Evolutionary conservation across 2,888 invertebrate species (phyloP).

Genomic region (Drosophila prostipennis): DNA sequence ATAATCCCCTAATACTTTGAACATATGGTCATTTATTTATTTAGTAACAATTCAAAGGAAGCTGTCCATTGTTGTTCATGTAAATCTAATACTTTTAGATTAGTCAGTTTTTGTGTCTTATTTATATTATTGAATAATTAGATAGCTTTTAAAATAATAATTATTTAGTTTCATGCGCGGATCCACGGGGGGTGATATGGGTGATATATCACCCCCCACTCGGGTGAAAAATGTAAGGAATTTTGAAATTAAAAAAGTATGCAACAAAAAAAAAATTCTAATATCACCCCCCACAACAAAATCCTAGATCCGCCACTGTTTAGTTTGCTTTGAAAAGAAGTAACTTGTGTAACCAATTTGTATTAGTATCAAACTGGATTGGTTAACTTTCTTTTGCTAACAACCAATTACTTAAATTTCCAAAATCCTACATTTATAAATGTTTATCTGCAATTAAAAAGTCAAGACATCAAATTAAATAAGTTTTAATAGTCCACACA

Average conservation of each 20-base stretch:
- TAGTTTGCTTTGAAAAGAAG: not conserved
- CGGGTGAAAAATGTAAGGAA: no score
- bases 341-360: not conserved
- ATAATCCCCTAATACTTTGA: not conserved
- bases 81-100: not conserved
- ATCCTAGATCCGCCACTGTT: no score
- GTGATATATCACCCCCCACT: no score
- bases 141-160: not conserved
- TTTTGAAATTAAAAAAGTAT: no score
- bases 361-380: not conserved
- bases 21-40: not conserved
- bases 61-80: no score
- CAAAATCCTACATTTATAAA: not conserved
- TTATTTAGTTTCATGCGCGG: no score
- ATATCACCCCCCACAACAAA: no score
- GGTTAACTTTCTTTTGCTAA: not conserved
- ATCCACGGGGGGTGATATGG: no score
- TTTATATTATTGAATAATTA: not conserved
- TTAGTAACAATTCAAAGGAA: no score
- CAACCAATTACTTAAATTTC: not conserved
- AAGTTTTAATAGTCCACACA: not conserved
- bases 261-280: no score
- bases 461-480: not conserved
- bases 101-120: not conserved
- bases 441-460: conserved; percentile 1